Base-by-base conservation (phyloP, 2,888 invertebrate species). In the Pristionchus entomophagus region DNA sequence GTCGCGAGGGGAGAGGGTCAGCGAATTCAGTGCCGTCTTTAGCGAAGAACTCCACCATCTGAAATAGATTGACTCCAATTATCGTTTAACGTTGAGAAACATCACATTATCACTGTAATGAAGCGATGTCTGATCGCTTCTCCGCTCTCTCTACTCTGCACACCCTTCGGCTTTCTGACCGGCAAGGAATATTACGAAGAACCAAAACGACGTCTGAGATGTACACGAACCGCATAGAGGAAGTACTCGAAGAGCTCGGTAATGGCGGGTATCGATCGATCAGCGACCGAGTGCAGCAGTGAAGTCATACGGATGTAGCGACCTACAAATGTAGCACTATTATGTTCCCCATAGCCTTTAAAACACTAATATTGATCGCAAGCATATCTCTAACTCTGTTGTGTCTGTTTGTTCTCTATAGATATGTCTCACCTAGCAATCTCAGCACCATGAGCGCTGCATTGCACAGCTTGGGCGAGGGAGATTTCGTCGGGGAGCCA, bases 241-340 rank as follows among this genome's bases (percentile, higher is more conserved):
- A 91, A 91, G 80, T 89, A 92, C 84, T 93, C 88, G 87, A 91
- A 93, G 3, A 93, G 87, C 62, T 92, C 88, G 8, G 91, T 90
- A 51, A 93, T 90, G 4, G 91, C 90, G 10, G 88, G 88, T n/a
- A 92, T 88, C 0, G 91, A 91, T 77, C 90, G 89, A 26, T 91
- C 88, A 38, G 91, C 88, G 8, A 93, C 87, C 8, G 91, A 91
- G 29, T 91, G 92, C 38, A 93, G 86, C 73, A 93, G 87, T 2
- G 91, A 90, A 4, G 93, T 91, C 92, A 93, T 92, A 53, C 91
- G 87, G 51, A 93, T 88, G 86, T 92, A 93, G 38, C 92, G 88
- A 12, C 91, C 91, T 90, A 62, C 59, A 56, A 69, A 17, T n/a
- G 4, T 8, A 56, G 12, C 22, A n/a, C 59, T 4, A 59, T 29